Evolutionary conservation across 2,113 vertebrate species (phyloP).

Genomic region (Amphiprion percula): DNA sequence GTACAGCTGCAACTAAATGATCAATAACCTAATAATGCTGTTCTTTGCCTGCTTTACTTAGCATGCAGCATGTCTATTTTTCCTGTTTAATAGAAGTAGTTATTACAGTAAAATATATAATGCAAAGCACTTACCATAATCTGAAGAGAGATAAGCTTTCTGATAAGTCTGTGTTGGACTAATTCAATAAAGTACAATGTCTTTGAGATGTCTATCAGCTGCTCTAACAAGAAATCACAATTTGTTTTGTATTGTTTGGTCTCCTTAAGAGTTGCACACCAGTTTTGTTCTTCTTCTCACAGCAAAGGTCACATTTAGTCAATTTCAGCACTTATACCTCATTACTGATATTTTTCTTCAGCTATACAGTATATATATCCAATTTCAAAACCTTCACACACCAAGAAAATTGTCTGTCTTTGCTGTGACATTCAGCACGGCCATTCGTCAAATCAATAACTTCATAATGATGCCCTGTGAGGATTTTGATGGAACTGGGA

Average conservation of each 20-base stretch:
- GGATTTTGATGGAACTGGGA: slow-evolving; percentile 55
- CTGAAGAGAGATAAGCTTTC: not conserved
- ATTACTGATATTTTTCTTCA: not conserved
- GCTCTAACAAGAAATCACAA: not conserved
- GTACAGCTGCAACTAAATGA: too few species aligned
- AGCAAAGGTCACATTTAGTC: not conserved
- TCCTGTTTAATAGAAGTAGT: not conserved
- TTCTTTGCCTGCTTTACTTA: not conserved
- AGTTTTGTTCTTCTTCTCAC: not conserved
- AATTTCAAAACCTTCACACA: slow-evolving; percentile 9
- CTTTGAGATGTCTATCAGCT: not conserved
- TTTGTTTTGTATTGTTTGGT: not conserved
- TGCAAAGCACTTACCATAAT: not conserved
- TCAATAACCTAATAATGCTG: too few species aligned
- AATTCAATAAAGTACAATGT: not conserved
- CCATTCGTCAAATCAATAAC: slow-evolving; percentile 63
- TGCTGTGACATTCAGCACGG: slow-evolving; percentile 57
- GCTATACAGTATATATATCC: not conserved
- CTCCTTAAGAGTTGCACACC: not conserved
- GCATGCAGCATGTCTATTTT: not conserved
- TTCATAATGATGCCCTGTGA: slow-evolving; percentile 69
- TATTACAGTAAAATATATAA: not conserved
- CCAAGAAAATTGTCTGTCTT: slow-evolving; percentile 47
- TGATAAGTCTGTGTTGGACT: not conserved
- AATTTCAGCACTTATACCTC: not conserved